A percentile compares a stretch with the other conserved stretches of the same genome.
Conservation (phyloP, 2,888 invertebrate genomes). For the Steinernema hermaphroditum region DNA sequence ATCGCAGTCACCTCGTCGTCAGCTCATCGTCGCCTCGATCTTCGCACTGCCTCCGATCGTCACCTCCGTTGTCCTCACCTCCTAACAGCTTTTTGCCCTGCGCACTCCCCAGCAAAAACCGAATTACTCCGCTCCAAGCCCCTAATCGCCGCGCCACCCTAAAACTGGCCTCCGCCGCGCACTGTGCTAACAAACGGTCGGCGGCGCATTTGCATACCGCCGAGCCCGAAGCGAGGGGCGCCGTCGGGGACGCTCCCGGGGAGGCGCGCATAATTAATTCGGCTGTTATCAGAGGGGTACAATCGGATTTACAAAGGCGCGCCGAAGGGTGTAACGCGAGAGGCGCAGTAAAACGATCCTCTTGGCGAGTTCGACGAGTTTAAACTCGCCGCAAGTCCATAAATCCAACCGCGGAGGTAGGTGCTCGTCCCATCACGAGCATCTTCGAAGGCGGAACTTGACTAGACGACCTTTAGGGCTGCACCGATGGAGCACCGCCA, state of each 20-base stretch:
- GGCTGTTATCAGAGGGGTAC: no score
- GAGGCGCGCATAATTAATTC: no score
- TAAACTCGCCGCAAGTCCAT: not conserved
- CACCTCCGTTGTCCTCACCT: conserved; percentile 7
- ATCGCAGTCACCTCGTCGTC: not conserved
- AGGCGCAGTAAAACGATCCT: no score
- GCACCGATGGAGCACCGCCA: no score
- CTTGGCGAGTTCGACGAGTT: not conserved
- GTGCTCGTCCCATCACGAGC: no score
- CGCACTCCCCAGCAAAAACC: conserved; percentile 4
- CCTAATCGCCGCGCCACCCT: not conserved
- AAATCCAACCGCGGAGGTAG: not conserved
- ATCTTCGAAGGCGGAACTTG: no score
- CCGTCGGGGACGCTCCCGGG: no score
- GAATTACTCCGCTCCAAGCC: not conserved
- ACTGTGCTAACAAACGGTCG: not conserved
- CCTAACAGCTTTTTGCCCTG: not conserved
- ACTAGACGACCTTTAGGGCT: no score
- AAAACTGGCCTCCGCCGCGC: conserved; percentile 7
- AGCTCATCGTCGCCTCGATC: conserved; percentile 9
- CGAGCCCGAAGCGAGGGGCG: not conserved
- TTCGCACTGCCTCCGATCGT: not conserved
- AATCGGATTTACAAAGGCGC: no score
- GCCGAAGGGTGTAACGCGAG: no score
- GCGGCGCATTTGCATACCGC: conserved; percentile 6